phyloP scores from a whole-genome alignment of 2,797 vertebrate genomes.

The Megaceryle alcyon region DNA sequence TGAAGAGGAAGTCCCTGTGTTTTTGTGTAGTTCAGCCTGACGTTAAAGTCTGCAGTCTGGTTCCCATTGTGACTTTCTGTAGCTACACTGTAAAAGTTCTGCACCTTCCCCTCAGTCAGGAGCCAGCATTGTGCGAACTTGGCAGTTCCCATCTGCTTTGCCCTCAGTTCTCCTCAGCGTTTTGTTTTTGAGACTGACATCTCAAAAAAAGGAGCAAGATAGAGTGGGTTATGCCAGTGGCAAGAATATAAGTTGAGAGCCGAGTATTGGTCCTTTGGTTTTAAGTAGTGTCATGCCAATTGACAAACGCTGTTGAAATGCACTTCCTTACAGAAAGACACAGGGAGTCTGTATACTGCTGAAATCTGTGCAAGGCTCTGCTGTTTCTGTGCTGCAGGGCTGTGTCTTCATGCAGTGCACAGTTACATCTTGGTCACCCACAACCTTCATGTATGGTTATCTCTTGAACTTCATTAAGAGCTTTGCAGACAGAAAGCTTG shows the following conservation, averaged over 20 bases:
- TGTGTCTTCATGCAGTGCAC: background rate
- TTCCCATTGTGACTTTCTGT: constrained; percentile 20
- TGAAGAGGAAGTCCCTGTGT: background rate
- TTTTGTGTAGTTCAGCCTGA: constrained; percentile 1
- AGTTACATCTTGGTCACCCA: background rate
- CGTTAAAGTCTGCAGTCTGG: background rate
- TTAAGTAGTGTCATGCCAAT: background rate
- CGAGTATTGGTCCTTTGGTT: background rate
- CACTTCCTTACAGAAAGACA: background rate
- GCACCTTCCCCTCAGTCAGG: background rate
- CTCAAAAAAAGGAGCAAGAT: background rate
- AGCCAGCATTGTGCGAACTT: constrained; percentile 39
- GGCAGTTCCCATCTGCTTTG: constrained; percentile 31
- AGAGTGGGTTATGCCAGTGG: background rate
- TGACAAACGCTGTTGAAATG: background rate
- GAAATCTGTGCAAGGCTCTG: background rate
- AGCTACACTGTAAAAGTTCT: background rate
- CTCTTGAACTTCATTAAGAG: background rate
- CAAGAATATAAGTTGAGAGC: background rate
- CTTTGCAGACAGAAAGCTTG: background rate
- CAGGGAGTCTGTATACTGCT: rapidly evolving
- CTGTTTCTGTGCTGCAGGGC: background rate
- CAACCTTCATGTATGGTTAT: background rate
- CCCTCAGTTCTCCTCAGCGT: background rate
- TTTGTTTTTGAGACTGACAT: constrained; percentile 14